Conservation (phyloP, 2,888 invertebrate species). For the Melanotus villosus region DNA sequence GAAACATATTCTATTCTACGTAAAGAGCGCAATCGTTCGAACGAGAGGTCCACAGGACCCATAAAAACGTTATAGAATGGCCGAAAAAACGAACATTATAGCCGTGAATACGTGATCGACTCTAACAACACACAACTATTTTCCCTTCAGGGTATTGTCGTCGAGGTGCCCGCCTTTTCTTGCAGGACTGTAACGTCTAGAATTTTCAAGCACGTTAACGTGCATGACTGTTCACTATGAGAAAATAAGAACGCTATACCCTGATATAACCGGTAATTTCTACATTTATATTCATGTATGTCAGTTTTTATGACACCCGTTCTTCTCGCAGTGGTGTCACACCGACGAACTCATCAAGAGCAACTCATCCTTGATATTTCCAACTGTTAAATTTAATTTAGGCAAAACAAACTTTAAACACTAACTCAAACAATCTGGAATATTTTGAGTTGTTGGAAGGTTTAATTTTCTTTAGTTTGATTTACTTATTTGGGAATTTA, state of each 20-base stretch:
- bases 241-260: slow-evolving; percentile 31
- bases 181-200: slow-evolving; percentile 22
- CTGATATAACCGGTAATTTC: slow-evolving; percentile 30
- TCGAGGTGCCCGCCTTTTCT: background rate
- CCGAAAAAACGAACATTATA: slow-evolving; percentile 45
- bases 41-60: slow-evolving; percentile 37
- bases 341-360: slow-evolving; percentile 3
- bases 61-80: slow-evolving; percentile 45
- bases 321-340: slow-evolving; percentile 12
- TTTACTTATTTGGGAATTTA: too few relatives aligned
- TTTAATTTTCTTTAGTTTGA: too few relatives aligned
- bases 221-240: too few relatives aligned
- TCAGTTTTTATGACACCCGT: slow-evolving; percentile 27
- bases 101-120: slow-evolving; percentile 44
- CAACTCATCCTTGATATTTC: background rate
- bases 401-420: too few relatives aligned
- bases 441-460: too few relatives aligned
- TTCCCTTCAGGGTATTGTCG: slow-evolving; percentile 8
- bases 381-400: too few relatives aligned
- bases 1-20: slow-evolving; percentile 40
- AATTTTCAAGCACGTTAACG: slow-evolving; percentile 22
- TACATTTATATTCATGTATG: slow-evolving; percentile 42
- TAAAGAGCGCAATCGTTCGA: slow-evolving; percentile 42
- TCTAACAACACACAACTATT: slow-evolving; percentile 35
- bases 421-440: too few relatives aligned